Evolutionary conservation across 2,113 vertebrate species (phyloP).

Genomic region (Microcebus murinus): DNA sequence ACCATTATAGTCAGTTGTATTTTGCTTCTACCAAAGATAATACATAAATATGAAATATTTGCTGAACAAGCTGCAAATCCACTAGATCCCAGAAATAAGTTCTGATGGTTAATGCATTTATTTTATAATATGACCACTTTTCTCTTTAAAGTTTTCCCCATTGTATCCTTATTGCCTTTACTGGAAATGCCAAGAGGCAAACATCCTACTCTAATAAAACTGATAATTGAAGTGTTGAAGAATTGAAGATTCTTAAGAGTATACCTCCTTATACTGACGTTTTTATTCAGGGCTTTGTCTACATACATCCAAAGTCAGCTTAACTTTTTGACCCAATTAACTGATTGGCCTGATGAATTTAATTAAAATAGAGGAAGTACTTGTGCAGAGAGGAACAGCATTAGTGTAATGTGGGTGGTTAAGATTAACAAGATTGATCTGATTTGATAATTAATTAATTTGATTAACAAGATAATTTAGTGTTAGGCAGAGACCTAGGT

Average conservation of each 20-base stretch:
- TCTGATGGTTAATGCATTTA: background rate
- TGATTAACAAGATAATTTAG: constrained; percentile 72
- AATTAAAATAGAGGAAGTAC: constrained; percentile 66
- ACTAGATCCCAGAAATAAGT: background rate
- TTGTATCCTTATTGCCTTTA: background rate
- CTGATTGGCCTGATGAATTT: constrained; percentile 71
- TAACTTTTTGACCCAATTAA: constrained; percentile 77
- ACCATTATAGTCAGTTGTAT: background rate
- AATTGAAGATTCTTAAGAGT: background rate
- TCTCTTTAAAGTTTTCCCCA: background rate
- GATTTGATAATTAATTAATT: constrained; percentile 70
- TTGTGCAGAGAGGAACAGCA: constrained; percentile 48
- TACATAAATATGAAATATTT: background rate
- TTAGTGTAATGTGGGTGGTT: constrained; percentile 70
- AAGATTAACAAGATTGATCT: constrained; percentile 66
- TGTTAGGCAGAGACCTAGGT: constrained; percentile 50
- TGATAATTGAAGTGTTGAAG: background rate
- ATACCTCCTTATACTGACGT: background rate
- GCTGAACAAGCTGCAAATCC: background rate
- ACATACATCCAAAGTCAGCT: constrained; percentile 29
- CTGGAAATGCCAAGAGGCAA: constrained; percentile 18
- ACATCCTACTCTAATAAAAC: background rate
- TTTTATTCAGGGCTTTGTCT: constrained; percentile 54
- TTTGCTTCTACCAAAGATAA: constrained; percentile 21
- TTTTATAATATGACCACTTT: constrained; percentile 5